Base-by-base conservation (phyloP, 2,888 invertebrate species). In the Galerucella nymphaeae region DNA sequence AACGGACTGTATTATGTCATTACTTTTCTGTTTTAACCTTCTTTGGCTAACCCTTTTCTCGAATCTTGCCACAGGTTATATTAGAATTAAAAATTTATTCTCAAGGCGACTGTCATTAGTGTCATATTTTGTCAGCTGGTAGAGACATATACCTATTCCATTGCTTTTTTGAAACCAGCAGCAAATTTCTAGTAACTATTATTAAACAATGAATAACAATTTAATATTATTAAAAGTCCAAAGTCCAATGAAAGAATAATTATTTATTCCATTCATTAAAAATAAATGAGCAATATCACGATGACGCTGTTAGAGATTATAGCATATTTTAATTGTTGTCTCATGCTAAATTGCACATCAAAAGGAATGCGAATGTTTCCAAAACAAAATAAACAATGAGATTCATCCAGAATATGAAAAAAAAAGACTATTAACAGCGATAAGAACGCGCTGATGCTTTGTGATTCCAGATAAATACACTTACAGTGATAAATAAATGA, bases 191-290 rank as follows among this genome's bases (percentile, higher is more conserved):
- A 16, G 3, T 18, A 9, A 53, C 53, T 11, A 53, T 53, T 53
- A 48, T 8, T 48, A 48, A 48, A 53, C 0, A 53, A 53, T 53
- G 18, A 53, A 16, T 53, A 16, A 53, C 10, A 45, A 53, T 53
- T 18, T 0, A 53, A 18, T 45, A 45, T 53, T 53, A 53, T 16
- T 18, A 53, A 53, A 53, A 53, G 18, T 18, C 8, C 16, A 50
- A 50, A 50, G 50, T 50, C 10, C 53, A 18, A 53, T 16, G 8
- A 2, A 18, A 53, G 18, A 14, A 45, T 4, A 45, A 13, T 13
- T 10, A 53, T 18, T 53, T 53, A 53, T 53, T 18, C 53, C 53
- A 53, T 53, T 53, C 53, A 53, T 53, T 18, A 53, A 53, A 53
- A 18, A 10, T 53, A 53, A 53, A 53, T 53, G 53, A 53, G 53